Evolutionary conservation across 2,113 vertebrate genomes (phyloP).

Genomic region (Carassius auratus): DNA sequence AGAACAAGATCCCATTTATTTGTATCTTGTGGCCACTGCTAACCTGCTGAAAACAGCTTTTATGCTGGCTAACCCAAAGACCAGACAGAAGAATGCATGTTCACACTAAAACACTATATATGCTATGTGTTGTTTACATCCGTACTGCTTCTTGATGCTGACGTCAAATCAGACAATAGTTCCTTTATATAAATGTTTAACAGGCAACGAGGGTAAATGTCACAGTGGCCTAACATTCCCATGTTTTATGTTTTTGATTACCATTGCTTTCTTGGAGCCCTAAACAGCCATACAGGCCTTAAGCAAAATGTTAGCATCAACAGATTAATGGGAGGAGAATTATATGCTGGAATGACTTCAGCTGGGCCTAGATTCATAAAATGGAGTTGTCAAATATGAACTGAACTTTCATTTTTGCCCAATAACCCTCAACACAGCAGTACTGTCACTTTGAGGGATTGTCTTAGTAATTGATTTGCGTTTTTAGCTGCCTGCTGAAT

Average conservation of each 20-base stretch:
- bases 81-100: neutral
- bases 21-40: neutral
- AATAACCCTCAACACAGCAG: neutral
- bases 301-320: neutral
- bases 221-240: neutral
- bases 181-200: slow-evolving; percentile 9
- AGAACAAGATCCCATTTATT: neutral
- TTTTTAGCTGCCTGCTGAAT: slow-evolving; percentile 1
- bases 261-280: neutral
- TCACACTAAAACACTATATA: slow-evolving; percentile 43
- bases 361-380: neutral
- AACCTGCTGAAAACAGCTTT: neutral
- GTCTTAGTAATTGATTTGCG: neutral
- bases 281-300: neutral
- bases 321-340: neutral
- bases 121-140: slow-evolving; percentile 30
- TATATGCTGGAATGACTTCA: neutral
- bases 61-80: too few relatives aligned
- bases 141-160: slow-evolving; percentile 13
- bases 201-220: neutral
- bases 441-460: neutral
- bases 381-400: neutral
- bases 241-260: slow-evolving; percentile 5
- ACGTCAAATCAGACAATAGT: slow-evolving; percentile 45
- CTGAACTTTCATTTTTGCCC: neutral